A percentile compares a stretch with the other conserved stretches of the same genome.
These are phyloP conservation scores for Falco naumanni DNA, from an alignment of 2,797 vertebrate genomes.

Conservation along the genomic window DNA sequence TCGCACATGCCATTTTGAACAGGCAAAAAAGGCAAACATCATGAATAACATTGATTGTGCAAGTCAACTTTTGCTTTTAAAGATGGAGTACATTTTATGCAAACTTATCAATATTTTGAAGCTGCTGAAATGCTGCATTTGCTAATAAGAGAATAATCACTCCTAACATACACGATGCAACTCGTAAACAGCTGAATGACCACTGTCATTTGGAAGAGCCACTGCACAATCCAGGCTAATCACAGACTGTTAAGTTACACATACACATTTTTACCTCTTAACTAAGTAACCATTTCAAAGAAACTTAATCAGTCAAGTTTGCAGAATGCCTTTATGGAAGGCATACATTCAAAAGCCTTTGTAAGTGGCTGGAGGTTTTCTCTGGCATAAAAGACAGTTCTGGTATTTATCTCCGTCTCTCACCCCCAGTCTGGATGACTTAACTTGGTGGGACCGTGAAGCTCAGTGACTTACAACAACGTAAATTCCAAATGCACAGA, in stretches of 20 bases:
- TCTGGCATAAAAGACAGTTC: background rate
- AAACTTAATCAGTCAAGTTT: background rate
- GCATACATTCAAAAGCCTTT: background rate
- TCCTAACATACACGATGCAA: background rate
- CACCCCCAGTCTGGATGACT: background rate
- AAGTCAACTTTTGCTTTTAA: background rate
- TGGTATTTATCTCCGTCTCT: background rate
- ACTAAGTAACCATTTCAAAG: background rate
- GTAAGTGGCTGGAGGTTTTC: background rate
- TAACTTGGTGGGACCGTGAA: background rate
- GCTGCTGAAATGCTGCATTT: background rate
- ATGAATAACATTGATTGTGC: background rate
- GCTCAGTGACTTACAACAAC: background rate
- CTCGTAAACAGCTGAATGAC: background rate
- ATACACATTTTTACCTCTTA: background rate
- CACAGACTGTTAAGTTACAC: background rate
- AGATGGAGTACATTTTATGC: background rate
- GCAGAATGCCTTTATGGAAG: background rate
- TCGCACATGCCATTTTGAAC: background rate
- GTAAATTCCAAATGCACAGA: background rate
- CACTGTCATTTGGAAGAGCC: background rate
- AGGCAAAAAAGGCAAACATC: background rate
- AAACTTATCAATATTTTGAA: background rate
- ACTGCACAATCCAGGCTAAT: background rate
- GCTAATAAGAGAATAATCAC: background rate